These are phyloP conservation scores for Argyresthia albistria DNA, from an alignment of 2,888 invertebrate genomes.

Conservation along the genomic window DNA sequence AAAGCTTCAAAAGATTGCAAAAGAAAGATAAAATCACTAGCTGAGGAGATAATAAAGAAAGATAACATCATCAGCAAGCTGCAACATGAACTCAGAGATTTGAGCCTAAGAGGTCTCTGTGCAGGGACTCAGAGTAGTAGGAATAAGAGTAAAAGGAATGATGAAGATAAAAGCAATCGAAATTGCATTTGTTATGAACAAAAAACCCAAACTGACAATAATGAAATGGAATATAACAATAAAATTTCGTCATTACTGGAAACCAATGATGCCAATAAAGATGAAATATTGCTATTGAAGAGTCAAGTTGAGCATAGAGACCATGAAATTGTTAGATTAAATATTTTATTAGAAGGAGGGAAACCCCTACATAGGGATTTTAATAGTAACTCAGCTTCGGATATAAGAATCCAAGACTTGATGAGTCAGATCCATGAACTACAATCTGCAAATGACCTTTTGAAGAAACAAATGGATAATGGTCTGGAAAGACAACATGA, in stretches of 20 bases:
- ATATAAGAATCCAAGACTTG: conserved; percentile 69
- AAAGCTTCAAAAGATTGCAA: conserved; percentile 71
- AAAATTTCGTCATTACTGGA: conserved; percentile 54
- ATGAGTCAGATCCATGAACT: conserved; percentile 72
- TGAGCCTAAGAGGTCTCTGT: conserved; percentile 57
- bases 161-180: conserved; percentile 24
- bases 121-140: conserved; percentile 57
- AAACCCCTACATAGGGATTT: conserved; percentile 76
- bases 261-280: conserved; percentile 45
- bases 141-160: conserved; percentile 46
- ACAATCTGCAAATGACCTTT: conserved; percentile 70
- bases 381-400: conserved; percentile 71
- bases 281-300: conserved; percentile 49
- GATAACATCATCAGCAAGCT: conserved; percentile 51
- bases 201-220: conserved; percentile 45
- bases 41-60: conserved; percentile 74
- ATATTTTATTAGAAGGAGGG: conserved; percentile 79
- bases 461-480: conserved; percentile 61
- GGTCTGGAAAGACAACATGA: conserved; percentile 81
- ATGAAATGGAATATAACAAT: conserved; percentile 49
- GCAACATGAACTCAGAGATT: conserved; percentile 53
- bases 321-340: conserved; percentile 79
- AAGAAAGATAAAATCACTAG: conserved; percentile 74
- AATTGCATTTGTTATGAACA: conserved; percentile 38
- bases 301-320: conserved; percentile 70